Evolutionary conservation across 2,797 vertebrate species (phyloP).

Genomic region (Perodicticus potto): DNA sequence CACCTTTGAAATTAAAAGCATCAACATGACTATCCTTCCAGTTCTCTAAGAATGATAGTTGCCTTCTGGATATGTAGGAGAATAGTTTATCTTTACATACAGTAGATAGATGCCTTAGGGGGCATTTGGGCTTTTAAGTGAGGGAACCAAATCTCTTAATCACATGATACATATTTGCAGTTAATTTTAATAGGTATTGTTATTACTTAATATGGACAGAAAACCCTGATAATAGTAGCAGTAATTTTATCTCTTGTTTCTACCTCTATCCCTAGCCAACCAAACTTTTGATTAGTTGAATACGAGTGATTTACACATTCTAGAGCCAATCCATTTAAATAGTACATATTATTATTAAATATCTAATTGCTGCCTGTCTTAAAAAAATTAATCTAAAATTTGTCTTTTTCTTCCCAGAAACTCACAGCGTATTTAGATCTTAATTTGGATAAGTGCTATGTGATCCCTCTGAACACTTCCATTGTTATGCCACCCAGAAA

Average conservation of each 20-base stretch:
- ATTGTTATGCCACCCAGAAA: constrained; percentile 97
- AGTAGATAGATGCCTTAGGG: neutral
- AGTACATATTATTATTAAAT: constrained; percentile 45
- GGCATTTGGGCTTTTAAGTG: neutral
- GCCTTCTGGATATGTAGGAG: neutral
- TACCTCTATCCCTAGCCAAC: neutral
- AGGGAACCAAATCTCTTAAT: constrained; percentile 1
- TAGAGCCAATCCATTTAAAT: constrained; percentile 53
- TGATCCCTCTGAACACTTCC: constrained; percentile 97
- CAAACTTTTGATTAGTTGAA: constrained; percentile 55
- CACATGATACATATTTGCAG: neutral
- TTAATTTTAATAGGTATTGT: constrained; percentile 33
- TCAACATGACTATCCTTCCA: neutral
- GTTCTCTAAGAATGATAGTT: neutral
- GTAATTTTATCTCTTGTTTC: constrained; percentile 25
- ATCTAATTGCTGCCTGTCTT: constrained; percentile 42
- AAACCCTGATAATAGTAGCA: neutral
- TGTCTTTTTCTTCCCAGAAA: constrained; percentile 88
- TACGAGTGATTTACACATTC: constrained; percentile 29
- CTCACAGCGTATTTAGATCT: constrained; percentile 98
- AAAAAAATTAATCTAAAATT: constrained; percentile 55
- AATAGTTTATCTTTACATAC: constrained; percentile 17
- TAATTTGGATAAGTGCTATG: constrained; percentile 97
- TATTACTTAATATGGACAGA: constrained; percentile 28
- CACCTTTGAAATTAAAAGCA: constrained; percentile 32